These are phyloP conservation scores for Somateria mollissima DNA, from an alignment of 2,797 vertebrate species.

Conservation along the genomic window DNA sequence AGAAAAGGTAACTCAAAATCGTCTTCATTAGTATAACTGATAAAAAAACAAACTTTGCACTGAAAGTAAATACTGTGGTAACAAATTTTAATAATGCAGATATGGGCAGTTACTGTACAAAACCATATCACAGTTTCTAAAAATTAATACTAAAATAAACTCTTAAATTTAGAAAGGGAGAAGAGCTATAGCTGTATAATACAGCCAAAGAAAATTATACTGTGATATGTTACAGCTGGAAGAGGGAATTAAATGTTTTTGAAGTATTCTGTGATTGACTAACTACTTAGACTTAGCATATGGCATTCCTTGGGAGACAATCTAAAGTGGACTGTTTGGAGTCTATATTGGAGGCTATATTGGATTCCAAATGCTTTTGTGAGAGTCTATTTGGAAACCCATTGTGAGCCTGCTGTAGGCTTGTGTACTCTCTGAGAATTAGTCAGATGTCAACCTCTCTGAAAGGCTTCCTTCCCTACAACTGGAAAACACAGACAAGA, in stretches of 20 bases:
- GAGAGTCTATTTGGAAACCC: background rate
- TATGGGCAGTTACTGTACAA: background rate
- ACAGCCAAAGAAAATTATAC: background rate
- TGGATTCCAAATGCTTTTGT: background rate
- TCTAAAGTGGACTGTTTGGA: background rate
- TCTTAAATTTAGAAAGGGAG: background rate
- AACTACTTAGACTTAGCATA: background rate
- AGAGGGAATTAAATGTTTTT: background rate
- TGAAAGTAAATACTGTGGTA: background rate
- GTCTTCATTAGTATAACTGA: background rate
- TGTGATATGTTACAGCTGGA: background rate
- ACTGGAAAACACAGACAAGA: background rate
- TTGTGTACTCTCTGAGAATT: background rate
- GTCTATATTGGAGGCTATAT: background rate
- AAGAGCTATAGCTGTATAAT: background rate
- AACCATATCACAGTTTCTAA: background rate
- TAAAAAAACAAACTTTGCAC: background rate
- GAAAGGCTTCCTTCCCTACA: background rate
- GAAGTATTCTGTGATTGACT: background rate
- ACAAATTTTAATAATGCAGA: background rate
- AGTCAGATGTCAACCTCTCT: background rate
- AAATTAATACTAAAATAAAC: background rate
- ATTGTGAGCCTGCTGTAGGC: background rate
- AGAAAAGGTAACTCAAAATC: slow-evolving; percentile 86
- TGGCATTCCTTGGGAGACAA: background rate